Conservation (phyloP, 2,888 invertebrate genomes). For the Coleophora flavipennella region DNA sequence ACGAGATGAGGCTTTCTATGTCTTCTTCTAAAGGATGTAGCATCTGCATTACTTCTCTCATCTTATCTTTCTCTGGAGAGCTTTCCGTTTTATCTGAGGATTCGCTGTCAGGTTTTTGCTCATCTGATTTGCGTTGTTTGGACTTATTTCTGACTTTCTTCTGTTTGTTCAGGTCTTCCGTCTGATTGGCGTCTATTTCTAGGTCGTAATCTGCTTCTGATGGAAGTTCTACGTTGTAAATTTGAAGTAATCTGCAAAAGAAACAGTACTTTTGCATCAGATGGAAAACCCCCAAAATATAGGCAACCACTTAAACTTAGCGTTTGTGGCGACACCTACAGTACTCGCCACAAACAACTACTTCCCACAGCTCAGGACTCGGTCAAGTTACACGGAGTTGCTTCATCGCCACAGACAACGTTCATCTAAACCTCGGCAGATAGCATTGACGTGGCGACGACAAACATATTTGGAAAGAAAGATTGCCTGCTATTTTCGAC, state of each 20-base stretch:
- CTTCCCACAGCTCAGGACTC: too few species aligned
- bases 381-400: too few species aligned
- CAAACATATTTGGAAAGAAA: too few species aligned
- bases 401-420: too few species aligned
- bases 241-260: conserved; percentile 77
- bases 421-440: too few species aligned
- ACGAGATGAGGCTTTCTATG: conserved; percentile 64
- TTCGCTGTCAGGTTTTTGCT: conserved; percentile 38
- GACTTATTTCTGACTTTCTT: conserved; percentile 48
- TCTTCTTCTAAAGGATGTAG: conserved; percentile 49
- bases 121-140: conserved; percentile 51
- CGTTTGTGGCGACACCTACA: too few species aligned
- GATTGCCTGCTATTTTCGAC: too few species aligned
- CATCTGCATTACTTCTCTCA: conserved; percentile 17
- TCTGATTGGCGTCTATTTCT: conserved; percentile 36
- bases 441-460: too few species aligned
- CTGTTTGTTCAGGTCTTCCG: conserved; percentile 35
- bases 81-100: conserved; percentile 50
- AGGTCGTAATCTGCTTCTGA: conserved; percentile 55
- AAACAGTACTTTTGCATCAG: not conserved
- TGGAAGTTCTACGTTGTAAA: conserved; percentile 78
- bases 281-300: too few species aligned
- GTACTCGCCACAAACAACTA: too few species aligned
- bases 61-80: conserved; percentile 47
- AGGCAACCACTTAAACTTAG: too few species aligned